Percentiles rank a stretch among this genome's conserved stretches.
Evolutionary conservation across 2,888 invertebrate species (phyloP).

Genomic region (Rotaria sp.): DNA sequence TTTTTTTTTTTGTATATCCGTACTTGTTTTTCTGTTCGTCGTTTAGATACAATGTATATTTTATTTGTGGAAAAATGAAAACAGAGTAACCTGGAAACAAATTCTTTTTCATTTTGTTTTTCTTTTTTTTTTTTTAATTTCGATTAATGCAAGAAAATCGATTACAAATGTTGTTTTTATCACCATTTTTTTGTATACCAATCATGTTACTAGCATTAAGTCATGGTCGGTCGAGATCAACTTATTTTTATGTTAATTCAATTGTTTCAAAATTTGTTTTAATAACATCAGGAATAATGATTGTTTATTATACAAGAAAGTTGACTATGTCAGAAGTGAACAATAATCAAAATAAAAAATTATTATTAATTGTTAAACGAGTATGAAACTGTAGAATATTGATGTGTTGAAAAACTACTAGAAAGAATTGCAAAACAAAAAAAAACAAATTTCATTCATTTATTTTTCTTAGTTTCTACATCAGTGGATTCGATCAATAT

Average conservation of each 20-base stretch:
- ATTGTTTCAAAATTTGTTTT: background rate
- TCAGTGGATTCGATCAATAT: no score
- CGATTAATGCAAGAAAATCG: background rate
- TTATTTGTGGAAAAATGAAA: background rate
- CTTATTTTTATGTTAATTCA: background rate
- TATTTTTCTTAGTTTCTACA: no score
- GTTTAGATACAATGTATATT: background rate
- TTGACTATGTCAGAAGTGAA: no score
- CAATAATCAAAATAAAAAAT: no score
- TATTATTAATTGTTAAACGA: no score
- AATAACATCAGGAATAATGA: background rate
- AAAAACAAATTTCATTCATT: no score
- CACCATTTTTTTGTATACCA: background rate
- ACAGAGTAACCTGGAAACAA: background rate
- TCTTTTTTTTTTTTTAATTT: no score
- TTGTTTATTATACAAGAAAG: no score
- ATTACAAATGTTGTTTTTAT: background rate
- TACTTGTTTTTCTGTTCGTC: background rate
- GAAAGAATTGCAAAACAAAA: no score
- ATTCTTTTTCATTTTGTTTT: no score
- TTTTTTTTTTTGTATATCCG: background rate
- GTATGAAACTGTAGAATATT: no score
- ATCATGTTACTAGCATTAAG: background rate
- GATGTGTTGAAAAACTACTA: no score
- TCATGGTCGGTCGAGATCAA: background rate